Evolutionary conservation across 2,797 vertebrate genomes (phyloP).

Genomic region (Eulemur coronatus): DNA sequence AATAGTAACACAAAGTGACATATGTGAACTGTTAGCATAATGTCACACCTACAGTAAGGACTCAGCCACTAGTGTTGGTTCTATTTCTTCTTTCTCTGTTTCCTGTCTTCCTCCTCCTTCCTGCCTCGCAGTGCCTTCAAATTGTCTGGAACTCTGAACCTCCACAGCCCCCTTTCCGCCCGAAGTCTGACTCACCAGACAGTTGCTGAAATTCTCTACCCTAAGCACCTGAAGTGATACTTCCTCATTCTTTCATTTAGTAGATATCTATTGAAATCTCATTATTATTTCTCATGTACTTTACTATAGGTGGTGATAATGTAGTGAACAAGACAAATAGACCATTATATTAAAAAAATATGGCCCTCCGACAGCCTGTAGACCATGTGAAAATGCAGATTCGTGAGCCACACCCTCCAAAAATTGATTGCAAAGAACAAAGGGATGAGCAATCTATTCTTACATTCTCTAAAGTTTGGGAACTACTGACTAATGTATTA

Average conservation of each 20-base stretch:
- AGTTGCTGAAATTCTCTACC: not conserved
- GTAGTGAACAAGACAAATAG: not conserved
- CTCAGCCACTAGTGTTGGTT: not conserved
- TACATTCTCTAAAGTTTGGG: not conserved
- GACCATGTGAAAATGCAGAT: not conserved
- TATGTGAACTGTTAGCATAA: not conserved
- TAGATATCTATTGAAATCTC: not conserved
- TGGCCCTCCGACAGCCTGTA: not conserved
- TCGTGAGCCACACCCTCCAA: not conserved
- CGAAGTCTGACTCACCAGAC: not conserved
- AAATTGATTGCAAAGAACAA: not conserved
- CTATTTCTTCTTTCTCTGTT: not conserved
- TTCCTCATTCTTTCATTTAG: not conserved
- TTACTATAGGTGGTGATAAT: not conserved
- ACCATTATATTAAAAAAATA: not conserved
- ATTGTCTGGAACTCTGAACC: not conserved
- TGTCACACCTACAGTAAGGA: not conserved
- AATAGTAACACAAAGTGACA: not conserved
- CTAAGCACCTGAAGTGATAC: accelerated
- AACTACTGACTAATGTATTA: not conserved
- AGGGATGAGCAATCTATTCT: not conserved
- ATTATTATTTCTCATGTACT: not conserved
- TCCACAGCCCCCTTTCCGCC: not conserved
- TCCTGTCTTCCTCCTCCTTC: not conserved
- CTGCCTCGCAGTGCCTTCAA: not conserved